Percentiles rank a stretch among this genome's conserved stretches.
These are phyloP conservation scores for Nesidiocoris tenuis DNA, from an alignment of 2,888 invertebrate genomes.

Conservation along the genomic window DNA sequence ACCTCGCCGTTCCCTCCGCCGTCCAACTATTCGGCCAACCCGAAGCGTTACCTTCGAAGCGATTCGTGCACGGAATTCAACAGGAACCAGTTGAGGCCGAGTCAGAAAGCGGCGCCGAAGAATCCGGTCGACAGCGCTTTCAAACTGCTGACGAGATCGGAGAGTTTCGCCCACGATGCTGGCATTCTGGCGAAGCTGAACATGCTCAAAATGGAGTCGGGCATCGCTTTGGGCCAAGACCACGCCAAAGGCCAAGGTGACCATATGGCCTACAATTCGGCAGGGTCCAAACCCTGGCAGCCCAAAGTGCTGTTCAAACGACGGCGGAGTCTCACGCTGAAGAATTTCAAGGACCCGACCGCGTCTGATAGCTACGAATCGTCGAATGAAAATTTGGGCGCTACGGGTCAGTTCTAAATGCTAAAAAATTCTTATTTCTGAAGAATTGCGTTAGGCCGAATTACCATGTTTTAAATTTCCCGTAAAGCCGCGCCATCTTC, in stretches of 20 bases:
- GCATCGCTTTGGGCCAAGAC: not conserved
- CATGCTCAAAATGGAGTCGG: conserved; percentile 49
- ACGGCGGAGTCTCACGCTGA: conserved; percentile 49
- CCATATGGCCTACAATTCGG: not conserved
- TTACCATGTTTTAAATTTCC: too few species aligned
- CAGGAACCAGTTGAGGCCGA: conserved; percentile 46
- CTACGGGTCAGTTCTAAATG: conserved; percentile 41
- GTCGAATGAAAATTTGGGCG: conserved; percentile 51
- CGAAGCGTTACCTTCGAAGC: conserved; percentile 48
- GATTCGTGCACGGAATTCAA: conserved; percentile 51
- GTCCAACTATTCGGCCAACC: conserved; percentile 11
- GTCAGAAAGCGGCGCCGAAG: conserved; percentile 50
- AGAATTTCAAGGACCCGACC: conserved; percentile 45
- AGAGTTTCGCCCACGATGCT: conserved; percentile 78
- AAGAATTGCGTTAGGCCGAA: too few species aligned
- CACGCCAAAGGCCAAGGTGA: not conserved
- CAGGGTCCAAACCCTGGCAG: conserved; percentile 31
- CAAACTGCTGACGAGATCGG: conserved; percentile 57
- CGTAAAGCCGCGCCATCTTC: too few species aligned
- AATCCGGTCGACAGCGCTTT: conserved; percentile 50
- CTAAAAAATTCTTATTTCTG: not conserved
- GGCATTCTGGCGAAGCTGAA: conserved; percentile 69
- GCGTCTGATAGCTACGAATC: conserved; percentile 51
- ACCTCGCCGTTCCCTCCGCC: conserved; percentile 34
- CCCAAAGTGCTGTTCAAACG: conserved; percentile 50